phyloP scores from a whole-genome alignment of 2,888 invertebrate genomes.

The Sthenelais limicola region DNA sequence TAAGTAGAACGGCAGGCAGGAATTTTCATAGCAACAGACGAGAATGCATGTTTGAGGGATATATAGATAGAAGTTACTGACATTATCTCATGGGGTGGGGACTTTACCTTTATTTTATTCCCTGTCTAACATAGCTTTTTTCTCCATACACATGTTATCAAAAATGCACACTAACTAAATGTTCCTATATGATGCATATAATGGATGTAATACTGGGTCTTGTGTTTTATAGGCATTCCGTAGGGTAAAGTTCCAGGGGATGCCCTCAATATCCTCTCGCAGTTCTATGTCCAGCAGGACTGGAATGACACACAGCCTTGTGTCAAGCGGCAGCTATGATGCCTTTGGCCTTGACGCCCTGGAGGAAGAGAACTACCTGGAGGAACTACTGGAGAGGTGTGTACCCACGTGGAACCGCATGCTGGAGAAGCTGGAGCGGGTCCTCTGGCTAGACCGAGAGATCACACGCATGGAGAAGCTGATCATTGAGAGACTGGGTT shows the following conservation, averaged over 20 bases:
- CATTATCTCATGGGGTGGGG: no score
- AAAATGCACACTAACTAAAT: no score
- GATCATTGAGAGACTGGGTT: background rate
- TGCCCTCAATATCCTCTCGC: constrained; percentile 62
- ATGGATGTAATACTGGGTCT: no score
- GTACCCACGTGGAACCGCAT: constrained; percentile 58
- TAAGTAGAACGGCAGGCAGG: background rate
- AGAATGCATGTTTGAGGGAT: no score
- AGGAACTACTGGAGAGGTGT: constrained; percentile 53
- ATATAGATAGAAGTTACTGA: no score
- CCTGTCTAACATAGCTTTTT: no score
- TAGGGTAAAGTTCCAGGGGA: constrained; percentile 63
- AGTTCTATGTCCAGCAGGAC: constrained; percentile 50
- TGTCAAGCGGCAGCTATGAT: constrained; percentile 9
- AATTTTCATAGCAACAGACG: no score
- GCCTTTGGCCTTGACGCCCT: constrained; percentile 14
- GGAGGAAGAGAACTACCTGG: constrained; percentile 41
- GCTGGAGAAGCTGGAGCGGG: constrained; percentile 56
- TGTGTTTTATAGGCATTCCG: constrained; percentile 61
- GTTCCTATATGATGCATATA: no score
- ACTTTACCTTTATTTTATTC: no score
- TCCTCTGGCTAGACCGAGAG: constrained; percentile 40
- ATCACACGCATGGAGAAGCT: background rate
- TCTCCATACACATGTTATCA: no score
- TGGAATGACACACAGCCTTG: constrained; percentile 10